Evolutionary conservation across 2,888 invertebrate species (phyloP), one percentile per base, ranked within the genome.

Genomic region (Sinohyriopsis cumingii): DNA sequence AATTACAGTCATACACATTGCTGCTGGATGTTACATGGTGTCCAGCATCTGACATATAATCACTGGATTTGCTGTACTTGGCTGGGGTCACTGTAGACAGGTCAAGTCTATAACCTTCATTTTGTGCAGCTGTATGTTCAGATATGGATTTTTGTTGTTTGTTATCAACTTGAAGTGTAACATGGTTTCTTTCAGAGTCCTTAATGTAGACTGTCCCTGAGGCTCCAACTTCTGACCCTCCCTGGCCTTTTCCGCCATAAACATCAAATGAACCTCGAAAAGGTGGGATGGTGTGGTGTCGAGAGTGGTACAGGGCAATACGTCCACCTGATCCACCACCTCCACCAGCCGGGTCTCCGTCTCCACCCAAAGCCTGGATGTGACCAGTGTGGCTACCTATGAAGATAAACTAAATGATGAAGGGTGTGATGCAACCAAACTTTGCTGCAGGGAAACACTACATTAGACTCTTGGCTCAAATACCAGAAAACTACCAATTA

Each of bases 341-440:
- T 55, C 82, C 83, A 53, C 64, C 59, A 1, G 63, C 61, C 0
- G 71, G 59, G 33, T 80, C 80, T 3, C 80, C 83, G 12, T 71
- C 71, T 9, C 85, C 85, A 60, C 85, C 85, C n/a, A 80, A 64
- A 22, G 80, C 77, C 66, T 82, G 78, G n/a, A 85, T 83, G 9
- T 78, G 78, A n/a, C 84, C 85, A 22, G 85, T 85, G 73, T 85
- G 84, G 59, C 84, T 82, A 33, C 85, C 85, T 85, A 69, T 56
- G 59, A 66, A n/a, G 45, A 15, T 45, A 45, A 45, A 45, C 15
- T 45, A 45, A 15, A 45, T 45, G 45, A 45, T 45, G 45, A 45
- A 45, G 45, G 45, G 45, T 45, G 15, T 45, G 45, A 45, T 45
- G 45, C 45, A 45, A 45, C 45, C 12, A 15, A 45, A 45, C 3